phyloP scores from a whole-genome alignment of 92 coral and sea anemone genomes.

The Desmophyllum pertusum region DNA sequence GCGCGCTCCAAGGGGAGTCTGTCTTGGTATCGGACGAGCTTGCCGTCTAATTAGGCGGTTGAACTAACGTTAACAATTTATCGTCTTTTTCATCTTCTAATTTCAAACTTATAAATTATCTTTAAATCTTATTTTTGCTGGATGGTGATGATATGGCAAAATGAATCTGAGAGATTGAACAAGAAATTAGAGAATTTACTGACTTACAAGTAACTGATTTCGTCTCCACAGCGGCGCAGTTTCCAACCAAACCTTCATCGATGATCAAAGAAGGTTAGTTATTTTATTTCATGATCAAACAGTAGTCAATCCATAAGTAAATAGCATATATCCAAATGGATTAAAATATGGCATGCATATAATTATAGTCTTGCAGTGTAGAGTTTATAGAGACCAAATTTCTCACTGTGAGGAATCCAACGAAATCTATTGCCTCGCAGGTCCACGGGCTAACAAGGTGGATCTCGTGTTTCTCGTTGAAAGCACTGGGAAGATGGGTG shows the following conservation, averaged over 20 bases:
- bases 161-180: too few species aligned
- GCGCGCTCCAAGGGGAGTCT: too few species aligned
- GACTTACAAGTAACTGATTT: background rate
- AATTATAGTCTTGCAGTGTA: background rate
- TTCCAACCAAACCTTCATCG: background rate
- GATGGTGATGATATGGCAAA: too few species aligned
- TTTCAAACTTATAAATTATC: too few species aligned
- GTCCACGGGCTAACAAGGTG: constrained; percentile 61
- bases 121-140: too few species aligned
- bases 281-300: background rate
- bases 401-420: constrained; percentile 37
- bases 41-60: too few species aligned
- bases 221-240: background rate
- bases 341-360: background rate
- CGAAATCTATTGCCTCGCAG: constrained; percentile 57
- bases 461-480: constrained; percentile 79
- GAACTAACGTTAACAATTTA: too few species aligned
- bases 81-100: too few species aligned
- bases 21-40: too few species aligned
- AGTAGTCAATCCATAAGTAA: background rate
- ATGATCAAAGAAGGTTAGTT: constrained; percentile 13
- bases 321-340: background rate
- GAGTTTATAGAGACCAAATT: constrained; percentile 27
- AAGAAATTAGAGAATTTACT: too few species aligned
- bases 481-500: constrained; percentile 71